Evolutionary conservation across 2,113 vertebrate genomes (phyloP).

Genomic region (Oryzias woworae): DNA sequence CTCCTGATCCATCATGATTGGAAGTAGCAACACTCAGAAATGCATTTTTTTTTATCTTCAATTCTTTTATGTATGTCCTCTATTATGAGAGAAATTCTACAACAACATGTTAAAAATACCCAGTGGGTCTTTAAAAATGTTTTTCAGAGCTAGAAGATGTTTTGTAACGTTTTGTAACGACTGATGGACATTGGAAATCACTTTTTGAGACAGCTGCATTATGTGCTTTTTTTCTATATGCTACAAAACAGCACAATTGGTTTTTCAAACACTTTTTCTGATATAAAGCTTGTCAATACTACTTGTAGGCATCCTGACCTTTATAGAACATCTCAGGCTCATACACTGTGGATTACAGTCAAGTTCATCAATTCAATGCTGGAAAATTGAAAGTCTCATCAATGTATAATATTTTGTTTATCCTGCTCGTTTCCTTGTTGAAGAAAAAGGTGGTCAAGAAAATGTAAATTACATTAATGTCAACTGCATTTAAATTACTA

Average conservation of each 20-base stretch:
- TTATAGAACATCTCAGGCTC: slow-evolving; percentile 30
- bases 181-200: slow-evolving; percentile 72
- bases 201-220: slow-evolving; percentile 50
- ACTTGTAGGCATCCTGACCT: slow-evolving; percentile 34
- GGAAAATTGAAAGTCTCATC: neutral
- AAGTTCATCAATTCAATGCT: neutral
- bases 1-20: too few relatives aligned
- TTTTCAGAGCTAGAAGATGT: neutral
- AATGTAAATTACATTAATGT: too few relatives aligned
- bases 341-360: slow-evolving; percentile 14
- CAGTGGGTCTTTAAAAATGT: too few relatives aligned
- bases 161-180: slow-evolving; percentile 1
- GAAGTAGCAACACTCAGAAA: too few relatives aligned
- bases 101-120: too few relatives aligned
- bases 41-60: too few relatives aligned
- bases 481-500: too few relatives aligned
- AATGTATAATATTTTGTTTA: neutral
- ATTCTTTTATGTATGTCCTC: too few relatives aligned
- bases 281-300: slow-evolving; percentile 11
- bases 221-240: slow-evolving; percentile 52
- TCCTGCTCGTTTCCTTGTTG: neutral
- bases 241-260: slow-evolving; percentile 42
- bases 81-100: too few relatives aligned
- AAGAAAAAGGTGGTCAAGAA: neutral
- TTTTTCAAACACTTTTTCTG: slow-evolving; percentile 48